These are phyloP conservation scores for Mormyrus iriodes DNA, from an alignment of 2,113 vertebrate species.

Conservation along the genomic window DNA sequence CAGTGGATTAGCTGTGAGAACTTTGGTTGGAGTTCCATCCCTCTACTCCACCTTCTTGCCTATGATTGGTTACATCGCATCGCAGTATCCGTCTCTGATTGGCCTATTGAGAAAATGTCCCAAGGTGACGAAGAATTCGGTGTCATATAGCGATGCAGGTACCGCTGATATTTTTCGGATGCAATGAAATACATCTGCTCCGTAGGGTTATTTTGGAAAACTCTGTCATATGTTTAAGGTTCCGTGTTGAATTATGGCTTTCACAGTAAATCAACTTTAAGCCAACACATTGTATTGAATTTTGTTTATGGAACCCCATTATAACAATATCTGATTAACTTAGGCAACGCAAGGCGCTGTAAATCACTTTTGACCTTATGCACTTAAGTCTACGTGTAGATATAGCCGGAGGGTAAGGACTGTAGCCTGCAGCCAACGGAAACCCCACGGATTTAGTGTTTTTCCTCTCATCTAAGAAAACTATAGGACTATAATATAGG, in stretches of 20 bases:
- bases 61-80: constrained; percentile 48
- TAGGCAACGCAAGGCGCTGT: not conserved
- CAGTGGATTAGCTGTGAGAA: constrained; percentile 43
- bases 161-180: not conserved
- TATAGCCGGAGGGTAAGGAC: not conserved
- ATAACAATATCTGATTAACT: not conserved
- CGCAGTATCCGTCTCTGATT: constrained; percentile 21
- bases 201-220: not conserved
- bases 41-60: constrained; percentile 49
- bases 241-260: not conserved
- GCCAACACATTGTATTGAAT: not conserved
- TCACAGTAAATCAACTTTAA: not conserved
- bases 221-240: not conserved
- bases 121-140: not conserved
- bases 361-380: not conserved
- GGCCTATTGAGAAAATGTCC: constrained; percentile 1
- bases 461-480: not conserved
- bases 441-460: not conserved
- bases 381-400: not conserved
- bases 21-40: constrained; percentile 53
- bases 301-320: not conserved
- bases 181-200: not conserved
- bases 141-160: not conserved
- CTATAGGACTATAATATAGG: not conserved
- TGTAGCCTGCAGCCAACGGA: not conserved